Conservation (phyloP, 2,888 invertebrate species). For the Luperina nickerlii region DNA sequence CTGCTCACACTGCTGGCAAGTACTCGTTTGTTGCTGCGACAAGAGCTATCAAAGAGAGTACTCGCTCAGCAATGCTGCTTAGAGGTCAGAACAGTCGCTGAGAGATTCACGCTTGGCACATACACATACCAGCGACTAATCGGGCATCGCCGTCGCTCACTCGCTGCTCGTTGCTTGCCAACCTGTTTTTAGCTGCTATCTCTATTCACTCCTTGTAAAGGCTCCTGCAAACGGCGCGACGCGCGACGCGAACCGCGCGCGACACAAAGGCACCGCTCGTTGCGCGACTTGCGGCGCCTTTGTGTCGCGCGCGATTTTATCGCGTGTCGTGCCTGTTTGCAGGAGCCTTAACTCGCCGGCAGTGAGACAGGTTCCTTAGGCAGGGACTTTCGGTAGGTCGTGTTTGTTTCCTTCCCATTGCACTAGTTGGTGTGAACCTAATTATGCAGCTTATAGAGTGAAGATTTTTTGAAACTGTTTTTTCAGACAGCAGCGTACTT, state of each 20-base stretch:
- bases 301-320: too few species aligned
- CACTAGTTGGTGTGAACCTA: not conserved
- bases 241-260: too few species aligned
- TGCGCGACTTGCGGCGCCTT: too few species aligned
- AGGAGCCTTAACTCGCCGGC: too few species aligned
- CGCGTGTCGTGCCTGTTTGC: too few species aligned
- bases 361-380: too few species aligned
- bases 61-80: not conserved
- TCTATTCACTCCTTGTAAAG: not conserved
- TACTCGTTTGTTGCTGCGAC: not conserved
- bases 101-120: not conserved
- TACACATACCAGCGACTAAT: not conserved
- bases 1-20: too few species aligned
- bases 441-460: not conserved
- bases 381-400: too few species aligned
- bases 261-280: too few species aligned
- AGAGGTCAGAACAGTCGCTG: too few species aligned
- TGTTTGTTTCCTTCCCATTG: too few species aligned
- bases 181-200: not conserved
- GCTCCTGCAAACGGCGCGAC: too few species aligned
- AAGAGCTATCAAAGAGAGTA: not conserved
- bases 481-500: not conserved
- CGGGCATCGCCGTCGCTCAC: not conserved
- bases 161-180: not conserved
- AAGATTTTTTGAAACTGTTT: not conserved